Percentiles rank a stretch among this genome's conserved stretches.
Conservation (phyloP, 2,797 vertebrate genomes). For the Coracias cyanogaster region DNA sequence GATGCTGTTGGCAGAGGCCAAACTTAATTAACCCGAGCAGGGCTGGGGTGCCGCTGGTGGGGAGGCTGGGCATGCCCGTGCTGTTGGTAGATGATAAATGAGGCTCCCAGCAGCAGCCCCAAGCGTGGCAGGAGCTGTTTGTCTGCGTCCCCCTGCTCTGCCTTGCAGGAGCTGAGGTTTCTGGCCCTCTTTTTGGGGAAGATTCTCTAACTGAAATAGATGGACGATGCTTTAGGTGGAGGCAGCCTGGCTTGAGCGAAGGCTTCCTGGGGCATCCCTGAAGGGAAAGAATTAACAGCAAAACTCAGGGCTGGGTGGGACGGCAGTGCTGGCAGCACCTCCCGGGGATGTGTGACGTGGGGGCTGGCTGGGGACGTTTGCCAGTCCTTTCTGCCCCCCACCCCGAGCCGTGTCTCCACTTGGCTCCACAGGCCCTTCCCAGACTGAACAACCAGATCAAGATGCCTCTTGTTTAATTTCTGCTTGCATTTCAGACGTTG, state of each 20-base stretch:
- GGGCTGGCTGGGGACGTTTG: not conserved
- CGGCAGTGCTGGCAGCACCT: fast-evolving
- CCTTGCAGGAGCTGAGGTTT: not conserved
- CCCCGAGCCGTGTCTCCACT: fast-evolving
- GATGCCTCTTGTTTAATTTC: not conserved
- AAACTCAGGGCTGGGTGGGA: fast-evolving
- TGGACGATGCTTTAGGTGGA: not conserved
- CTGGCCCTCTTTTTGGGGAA: not conserved
- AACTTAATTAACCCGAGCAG: not conserved
- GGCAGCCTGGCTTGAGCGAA: not conserved
- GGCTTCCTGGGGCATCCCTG: not conserved
- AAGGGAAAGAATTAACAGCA: not conserved
- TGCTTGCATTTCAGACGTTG: not conserved
- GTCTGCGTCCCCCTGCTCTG: not conserved
- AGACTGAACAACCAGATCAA: not conserved
- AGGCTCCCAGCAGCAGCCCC: not conserved
- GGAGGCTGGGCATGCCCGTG: fast-evolving
- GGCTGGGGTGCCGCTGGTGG: not conserved
- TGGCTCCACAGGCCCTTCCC: not conserved
- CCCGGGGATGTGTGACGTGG: fast-evolving
- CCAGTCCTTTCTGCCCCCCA: not conserved
- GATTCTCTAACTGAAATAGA: not conserved
- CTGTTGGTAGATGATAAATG: not conserved
- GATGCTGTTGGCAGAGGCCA: not conserved
- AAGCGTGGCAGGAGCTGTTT: fast-evolving